phyloP scores from a whole-genome alignment of 2,888 invertebrate species.

The Calameuta idolon region DNA sequence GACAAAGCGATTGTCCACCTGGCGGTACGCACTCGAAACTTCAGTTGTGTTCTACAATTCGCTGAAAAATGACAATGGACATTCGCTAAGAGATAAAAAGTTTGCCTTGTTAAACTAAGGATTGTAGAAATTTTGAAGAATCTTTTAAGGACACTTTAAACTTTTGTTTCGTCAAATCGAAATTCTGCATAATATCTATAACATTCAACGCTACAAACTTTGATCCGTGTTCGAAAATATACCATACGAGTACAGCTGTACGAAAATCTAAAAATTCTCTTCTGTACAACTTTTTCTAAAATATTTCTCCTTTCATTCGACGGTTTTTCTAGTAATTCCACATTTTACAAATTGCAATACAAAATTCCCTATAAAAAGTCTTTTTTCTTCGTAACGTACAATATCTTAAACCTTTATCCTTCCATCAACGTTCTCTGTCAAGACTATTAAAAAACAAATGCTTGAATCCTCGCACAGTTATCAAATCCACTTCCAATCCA shows the following conservation, averaged over 20 bases:
- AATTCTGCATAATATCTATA: not conserved
- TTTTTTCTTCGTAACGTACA: not conserved
- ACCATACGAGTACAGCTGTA: not conserved
- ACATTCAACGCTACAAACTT: not conserved
- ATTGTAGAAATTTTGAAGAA: not conserved
- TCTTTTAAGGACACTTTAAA: not conserved
- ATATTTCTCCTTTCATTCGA: not conserved
- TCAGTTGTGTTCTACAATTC: not conserved
- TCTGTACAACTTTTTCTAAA: not conserved
- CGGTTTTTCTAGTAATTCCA: not conserved
- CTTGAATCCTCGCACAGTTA: not conserved
- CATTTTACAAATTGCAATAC: not conserved
- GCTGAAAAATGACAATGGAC: not conserved
- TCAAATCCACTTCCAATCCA: not conserved
- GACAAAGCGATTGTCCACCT: not conserved
- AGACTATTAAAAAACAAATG: not conserved
- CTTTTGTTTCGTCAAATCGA: not conserved
- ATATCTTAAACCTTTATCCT: not conserved
- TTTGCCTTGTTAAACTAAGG: not conserved
- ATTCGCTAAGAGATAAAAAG: not conserved
- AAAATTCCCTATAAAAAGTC: not conserved
- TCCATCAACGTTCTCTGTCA: not conserved
- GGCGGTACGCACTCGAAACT: not conserved
- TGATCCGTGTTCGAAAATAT: not conserved
- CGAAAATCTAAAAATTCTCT: not conserved